These are phyloP conservation scores for Sinocyclocheilus grahami DNA, from an alignment of 2,113 vertebrate genomes.

Conservation along the genomic window DNA sequence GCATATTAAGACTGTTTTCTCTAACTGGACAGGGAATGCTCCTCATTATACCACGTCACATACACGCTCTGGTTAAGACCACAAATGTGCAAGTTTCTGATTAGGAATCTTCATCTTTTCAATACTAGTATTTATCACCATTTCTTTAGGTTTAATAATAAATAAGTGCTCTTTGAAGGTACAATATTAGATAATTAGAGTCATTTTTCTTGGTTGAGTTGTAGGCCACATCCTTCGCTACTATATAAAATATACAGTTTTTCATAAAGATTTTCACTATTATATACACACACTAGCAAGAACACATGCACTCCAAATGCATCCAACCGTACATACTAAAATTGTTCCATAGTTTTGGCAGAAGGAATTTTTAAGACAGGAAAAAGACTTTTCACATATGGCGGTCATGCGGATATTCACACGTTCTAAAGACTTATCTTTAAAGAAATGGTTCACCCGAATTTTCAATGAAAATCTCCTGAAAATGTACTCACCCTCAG, in stretches of 20 bases:
- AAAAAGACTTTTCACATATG: constrained; percentile 8
- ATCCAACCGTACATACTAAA: constrained; percentile 24
- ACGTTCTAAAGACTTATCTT: not conserved
- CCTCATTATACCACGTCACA: too few species aligned
- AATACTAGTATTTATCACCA: constrained; percentile 32
- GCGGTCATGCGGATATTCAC: constrained; percentile 12
- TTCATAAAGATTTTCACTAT: constrained; percentile 34
- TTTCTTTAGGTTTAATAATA: constrained; percentile 48
- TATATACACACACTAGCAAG: constrained; percentile 18
- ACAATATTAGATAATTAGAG: constrained; percentile 32
- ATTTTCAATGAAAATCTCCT: too few species aligned
- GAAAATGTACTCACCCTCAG: too few species aligned
- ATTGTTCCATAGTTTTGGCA: constrained; percentile 42
- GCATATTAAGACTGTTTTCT: constrained; percentile 77
- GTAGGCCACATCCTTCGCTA: constrained; percentile 9
- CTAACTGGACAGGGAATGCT: constrained; percentile 7
- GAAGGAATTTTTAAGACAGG: constrained; percentile 25
- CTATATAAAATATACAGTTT: constrained; percentile 53
- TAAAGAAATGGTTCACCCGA: not conserved
- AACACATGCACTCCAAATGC: constrained; percentile 24
- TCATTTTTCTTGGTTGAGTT: constrained; percentile 21
- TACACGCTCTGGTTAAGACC: not conserved
- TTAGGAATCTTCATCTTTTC: constrained; percentile 18
- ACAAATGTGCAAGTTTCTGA: constrained; percentile 29
- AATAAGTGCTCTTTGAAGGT: constrained; percentile 51